These are phyloP conservation scores for Sitobion miscanthi DNA, from an alignment of 1,140 invertebrate genomes.

Conservation along the genomic window DNA sequence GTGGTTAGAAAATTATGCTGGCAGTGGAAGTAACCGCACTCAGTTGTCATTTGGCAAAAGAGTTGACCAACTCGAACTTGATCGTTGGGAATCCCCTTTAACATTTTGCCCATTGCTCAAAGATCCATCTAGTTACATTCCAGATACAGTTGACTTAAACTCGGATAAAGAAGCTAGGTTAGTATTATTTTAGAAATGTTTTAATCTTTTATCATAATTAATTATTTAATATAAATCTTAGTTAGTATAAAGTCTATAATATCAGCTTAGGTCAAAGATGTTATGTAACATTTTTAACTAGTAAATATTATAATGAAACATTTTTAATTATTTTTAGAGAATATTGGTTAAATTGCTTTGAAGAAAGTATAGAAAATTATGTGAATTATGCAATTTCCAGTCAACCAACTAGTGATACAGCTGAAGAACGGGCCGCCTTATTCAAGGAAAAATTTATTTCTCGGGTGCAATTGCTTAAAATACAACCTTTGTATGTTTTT, in stretches of 20 bases:
- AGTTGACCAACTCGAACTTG: conserved; percentile 74
- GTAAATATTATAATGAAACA: conserved; percentile 29
- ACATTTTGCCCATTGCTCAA: conserved; percentile 73
- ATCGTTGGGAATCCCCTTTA: conserved; percentile 69
- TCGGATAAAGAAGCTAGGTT: conserved; percentile 80
- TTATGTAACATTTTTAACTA: too few relatives aligned
- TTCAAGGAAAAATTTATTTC: conserved; percentile 85
- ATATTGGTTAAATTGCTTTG: conserved; percentile 93
- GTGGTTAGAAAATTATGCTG: conserved; percentile 80
- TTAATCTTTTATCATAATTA: neutral
- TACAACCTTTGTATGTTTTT: conserved; percentile 75
- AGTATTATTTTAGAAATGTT: conserved; percentile 25
- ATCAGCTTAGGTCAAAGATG: neutral
- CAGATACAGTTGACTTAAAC: conserved; percentile 88
- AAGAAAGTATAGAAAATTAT: conserved; percentile 80
- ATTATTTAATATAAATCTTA: neutral
- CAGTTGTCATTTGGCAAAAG: conserved; percentile 63
- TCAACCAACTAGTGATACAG: conserved; percentile 75
- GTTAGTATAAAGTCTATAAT: neutral
- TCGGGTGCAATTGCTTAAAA: conserved; percentile 77
- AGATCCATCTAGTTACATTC: conserved; percentile 74
- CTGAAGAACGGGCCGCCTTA: conserved; percentile 77
- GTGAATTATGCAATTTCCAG: conserved; percentile 78
- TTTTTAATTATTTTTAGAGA: conserved; percentile 65
- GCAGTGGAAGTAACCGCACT: conserved; percentile 71